A percentile compares a stretch with the other conserved stretches of the same genome.
Evolutionary conservation across 1,140 invertebrate genomes (phyloP).

Genomic region (Panulirus ornatus): DNA sequence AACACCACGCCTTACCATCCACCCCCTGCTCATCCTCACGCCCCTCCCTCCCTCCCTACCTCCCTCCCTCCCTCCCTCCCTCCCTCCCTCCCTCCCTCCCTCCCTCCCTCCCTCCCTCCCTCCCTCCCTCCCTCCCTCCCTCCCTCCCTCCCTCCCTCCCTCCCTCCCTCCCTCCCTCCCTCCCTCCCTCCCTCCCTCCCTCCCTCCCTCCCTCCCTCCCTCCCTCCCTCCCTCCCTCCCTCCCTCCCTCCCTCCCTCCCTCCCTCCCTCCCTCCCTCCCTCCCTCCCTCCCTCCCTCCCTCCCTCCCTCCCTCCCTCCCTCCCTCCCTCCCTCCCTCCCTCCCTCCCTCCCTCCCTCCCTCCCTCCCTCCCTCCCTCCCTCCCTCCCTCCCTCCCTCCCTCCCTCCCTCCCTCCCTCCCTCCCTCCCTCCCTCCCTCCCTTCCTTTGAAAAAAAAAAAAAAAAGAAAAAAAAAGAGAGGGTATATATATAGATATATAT

Average conservation of each 20-base stretch:
- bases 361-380: neutral
- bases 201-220: neutral
- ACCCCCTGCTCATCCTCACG: too few species aligned
- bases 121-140: neutral
- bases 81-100: too few species aligned
- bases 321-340: neutral
- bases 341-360: too few species aligned
- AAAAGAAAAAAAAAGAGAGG: too few species aligned
- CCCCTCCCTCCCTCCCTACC: too few species aligned
- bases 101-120: neutral
- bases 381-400: neutral
- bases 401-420: neutral
- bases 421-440: neutral
- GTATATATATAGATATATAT: too few species aligned
- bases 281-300: neutral
- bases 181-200: neutral
- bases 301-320: neutral
- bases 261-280: neutral
- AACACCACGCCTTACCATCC: too few species aligned
- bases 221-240: too few species aligned
- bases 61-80: neutral
- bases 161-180: neutral
- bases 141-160: neutral
- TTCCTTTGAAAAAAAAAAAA: too few species aligned
- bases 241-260: neutral